Evolutionary conservation across 1,140 invertebrate genomes (phyloP).

Genomic region (Schlechtendalia chinensis): DNA sequence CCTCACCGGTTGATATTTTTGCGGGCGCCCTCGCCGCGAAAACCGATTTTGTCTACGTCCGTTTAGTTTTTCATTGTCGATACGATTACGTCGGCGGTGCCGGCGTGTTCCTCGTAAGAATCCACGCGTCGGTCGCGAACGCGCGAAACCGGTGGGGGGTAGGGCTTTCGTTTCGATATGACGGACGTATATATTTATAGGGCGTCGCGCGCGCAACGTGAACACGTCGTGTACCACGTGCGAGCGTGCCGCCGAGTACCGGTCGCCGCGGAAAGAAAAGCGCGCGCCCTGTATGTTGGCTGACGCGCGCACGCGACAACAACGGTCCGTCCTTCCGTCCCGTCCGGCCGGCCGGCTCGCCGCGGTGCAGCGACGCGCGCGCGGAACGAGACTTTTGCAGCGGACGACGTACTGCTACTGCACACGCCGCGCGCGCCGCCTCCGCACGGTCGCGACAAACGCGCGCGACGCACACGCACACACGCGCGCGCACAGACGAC

Average conservation of each 20-base stretch:
- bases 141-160: too few relatives aligned
- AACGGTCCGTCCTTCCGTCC: too few relatives aligned
- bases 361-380: background rate
- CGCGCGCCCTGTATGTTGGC: constrained; percentile 12
- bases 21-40: too few relatives aligned
- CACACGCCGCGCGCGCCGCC: background rate
- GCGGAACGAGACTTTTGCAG: background rate
- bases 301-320: background rate
- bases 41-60: too few relatives aligned
- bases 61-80: too few relatives aligned
- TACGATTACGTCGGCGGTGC: too few relatives aligned
- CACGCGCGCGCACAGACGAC: background rate
- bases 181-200: constrained; percentile 41
- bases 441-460: background rate
- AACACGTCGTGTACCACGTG: background rate
- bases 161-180: too few relatives aligned
- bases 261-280: background rate
- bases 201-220: background rate
- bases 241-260: background rate
- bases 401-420: background rate
- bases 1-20: too few relatives aligned
- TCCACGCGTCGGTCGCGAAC: too few relatives aligned
- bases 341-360: background rate
- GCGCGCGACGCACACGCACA: background rate
- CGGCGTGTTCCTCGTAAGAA: too few relatives aligned